Evolutionary conservation across 2,113 vertebrate genomes (phyloP).

Genomic region (Channa maculata): DNA sequence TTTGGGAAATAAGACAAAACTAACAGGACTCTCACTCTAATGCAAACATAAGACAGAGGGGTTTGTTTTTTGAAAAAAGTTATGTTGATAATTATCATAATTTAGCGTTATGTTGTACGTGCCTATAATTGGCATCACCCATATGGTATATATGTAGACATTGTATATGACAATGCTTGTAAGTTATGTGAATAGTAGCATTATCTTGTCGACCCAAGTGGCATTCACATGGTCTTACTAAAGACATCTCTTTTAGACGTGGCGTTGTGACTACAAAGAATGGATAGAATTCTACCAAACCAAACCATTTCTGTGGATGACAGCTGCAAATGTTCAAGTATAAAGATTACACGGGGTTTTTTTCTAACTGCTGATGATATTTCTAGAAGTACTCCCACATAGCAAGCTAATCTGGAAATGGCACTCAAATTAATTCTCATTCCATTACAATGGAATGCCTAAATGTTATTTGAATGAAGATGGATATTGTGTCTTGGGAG

Average conservation of each 20-base stretch:
- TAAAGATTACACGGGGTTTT: conserved; percentile 37
- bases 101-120: neutral
- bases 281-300: conserved; percentile 35
- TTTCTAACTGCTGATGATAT: conserved; percentile 61
- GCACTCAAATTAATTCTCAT: conserved; percentile 55
- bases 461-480: conserved; percentile 62
- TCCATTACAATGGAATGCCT: conserved; percentile 50
- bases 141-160: conserved; percentile 32
- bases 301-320: conserved; percentile 25
- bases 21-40: neutral
- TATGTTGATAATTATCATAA: neutral
- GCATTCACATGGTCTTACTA: conserved; percentile 54
- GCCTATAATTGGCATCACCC: neutral
- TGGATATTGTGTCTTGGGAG: conserved; percentile 62
- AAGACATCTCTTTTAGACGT: conserved; percentile 52
- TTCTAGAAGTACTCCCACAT: conserved; percentile 42
- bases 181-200: conserved; percentile 54
- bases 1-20: no score
- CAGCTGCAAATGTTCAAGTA: conserved; percentile 42
- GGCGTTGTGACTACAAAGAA: conserved; percentile 59
- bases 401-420: conserved; percentile 56
- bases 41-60: neutral
- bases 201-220: conserved; percentile 56
- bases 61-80: neutral
- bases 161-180: conserved; percentile 39